Evolutionary conservation across 2,888 invertebrate species (phyloP), one percentile per base, ranked within the genome.

Genomic region (Podabrus alpinus): DNA sequence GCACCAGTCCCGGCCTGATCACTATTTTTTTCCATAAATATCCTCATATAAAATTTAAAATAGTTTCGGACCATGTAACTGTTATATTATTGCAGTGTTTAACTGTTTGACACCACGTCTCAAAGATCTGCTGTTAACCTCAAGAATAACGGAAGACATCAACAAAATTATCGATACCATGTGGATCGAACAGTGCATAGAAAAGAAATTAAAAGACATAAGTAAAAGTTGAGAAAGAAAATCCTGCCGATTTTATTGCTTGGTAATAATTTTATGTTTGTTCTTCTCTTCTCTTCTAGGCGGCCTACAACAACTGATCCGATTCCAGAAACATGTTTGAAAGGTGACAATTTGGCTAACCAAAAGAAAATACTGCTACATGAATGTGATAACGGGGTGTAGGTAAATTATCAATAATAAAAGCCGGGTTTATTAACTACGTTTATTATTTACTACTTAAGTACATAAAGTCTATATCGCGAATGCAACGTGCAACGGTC

Each of bases 1-100:
- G 88, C 88, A 88, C 88, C 86, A 83, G 88, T 88, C 88, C 88
- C 88, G 88, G 88, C 88, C 88, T 88, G 87, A 87, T 85, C 84
- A 82, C 82, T 79, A 73, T 80, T 80, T 81, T 80, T 74, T 24
- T 19, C n/a, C 19, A 1, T 9, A 64, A 13, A 19, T 61, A 61
- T 29, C n/a, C 29, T 13, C 13, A 29, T 29, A 13, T 29, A 13
- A 29, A 29, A 29, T 29, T 29, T 3, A 16, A 11, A 11, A 4
- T 13, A 62, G 62, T 17, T 16, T 17, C 11, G 1, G 19, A 19
- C 9, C 11, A 17, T 15, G 11, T 11, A 61, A 19, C 62, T 19
- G 17, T 64, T 64, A 19, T 45, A n/a, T 45, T 45, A n/a, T 16
- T n/a, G n/a, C 9, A 64, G 21, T 21, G 62, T 19, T n/a, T 16